Percentiles rank a stretch among this genome's conserved stretches.
These are phyloP conservation scores for Siphlonurus alternatus DNA, from an alignment of 2,888 invertebrate genomes.

Conservation along the genomic window DNA sequence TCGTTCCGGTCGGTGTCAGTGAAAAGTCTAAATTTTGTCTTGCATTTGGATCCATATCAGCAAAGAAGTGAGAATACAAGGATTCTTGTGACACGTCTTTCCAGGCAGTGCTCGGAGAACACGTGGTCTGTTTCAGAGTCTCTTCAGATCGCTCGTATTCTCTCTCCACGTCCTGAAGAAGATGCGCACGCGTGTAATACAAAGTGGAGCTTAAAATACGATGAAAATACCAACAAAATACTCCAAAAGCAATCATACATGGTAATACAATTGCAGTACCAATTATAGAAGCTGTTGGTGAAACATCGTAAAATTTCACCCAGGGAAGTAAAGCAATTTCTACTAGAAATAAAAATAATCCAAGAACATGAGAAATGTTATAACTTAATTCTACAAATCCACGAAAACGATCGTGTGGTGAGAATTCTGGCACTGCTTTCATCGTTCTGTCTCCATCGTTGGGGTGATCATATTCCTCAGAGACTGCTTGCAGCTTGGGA, in stretches of 20 bases:
- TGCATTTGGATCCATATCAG: background rate
- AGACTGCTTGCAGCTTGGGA: background rate
- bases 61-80: background rate
- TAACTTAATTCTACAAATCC: background rate
- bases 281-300: background rate
- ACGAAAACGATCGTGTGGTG: background rate
- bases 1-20: background rate
- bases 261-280: background rate
- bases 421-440: background rate
- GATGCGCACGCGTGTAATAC: background rate
- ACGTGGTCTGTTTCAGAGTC: background rate
- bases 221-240: constrained; percentile 1
- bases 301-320: background rate
- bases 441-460: background rate
- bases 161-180: background rate
- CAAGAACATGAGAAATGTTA: background rate
- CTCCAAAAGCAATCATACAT: background rate
- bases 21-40: background rate
- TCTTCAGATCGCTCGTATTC: background rate
- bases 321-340: background rate
- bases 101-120: background rate
- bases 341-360: background rate
- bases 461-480: background rate
- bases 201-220: background rate
- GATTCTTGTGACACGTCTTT: background rate